phyloP scores from a whole-genome alignment of 2,113 vertebrate species.

The Oxygymnocypris stewartii region DNA sequence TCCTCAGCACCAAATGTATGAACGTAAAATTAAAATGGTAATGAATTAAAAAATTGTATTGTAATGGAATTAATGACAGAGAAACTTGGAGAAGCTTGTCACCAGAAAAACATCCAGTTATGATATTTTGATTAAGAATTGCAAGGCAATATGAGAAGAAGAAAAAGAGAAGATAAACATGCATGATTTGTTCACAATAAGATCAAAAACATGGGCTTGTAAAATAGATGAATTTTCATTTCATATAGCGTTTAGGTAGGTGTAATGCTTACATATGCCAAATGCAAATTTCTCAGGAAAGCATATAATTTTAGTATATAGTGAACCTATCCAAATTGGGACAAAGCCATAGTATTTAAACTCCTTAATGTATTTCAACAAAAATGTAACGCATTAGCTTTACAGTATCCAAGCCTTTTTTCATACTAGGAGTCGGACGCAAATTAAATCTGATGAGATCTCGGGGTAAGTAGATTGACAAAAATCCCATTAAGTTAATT shows the following conservation, averaged over 20 bases:
- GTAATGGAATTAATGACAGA: background rate
- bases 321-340: background rate
- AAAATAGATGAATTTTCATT: background rate
- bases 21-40: background rate
- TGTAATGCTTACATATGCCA: background rate
- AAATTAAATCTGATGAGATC: background rate
- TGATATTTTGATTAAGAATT: too few relatives aligned
- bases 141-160: too few relatives aligned
- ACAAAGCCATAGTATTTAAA: background rate
- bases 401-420: background rate
- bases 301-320: background rate
- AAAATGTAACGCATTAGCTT: background rate
- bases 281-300: background rate
- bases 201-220: background rate
- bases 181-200: background rate
- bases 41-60: background rate
- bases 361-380: background rate
- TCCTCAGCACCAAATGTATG: background rate
- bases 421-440: background rate
- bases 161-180: background rate
- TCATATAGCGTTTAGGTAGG: background rate
- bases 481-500: slow-evolving; percentile 36
- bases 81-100: too few relatives aligned
- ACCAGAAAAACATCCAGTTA: too few relatives aligned
- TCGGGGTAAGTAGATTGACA: slow-evolving; percentile 9